Base-by-base conservation (phyloP, 2,888 invertebrate species). In the Drepana falcataria region DNA sequence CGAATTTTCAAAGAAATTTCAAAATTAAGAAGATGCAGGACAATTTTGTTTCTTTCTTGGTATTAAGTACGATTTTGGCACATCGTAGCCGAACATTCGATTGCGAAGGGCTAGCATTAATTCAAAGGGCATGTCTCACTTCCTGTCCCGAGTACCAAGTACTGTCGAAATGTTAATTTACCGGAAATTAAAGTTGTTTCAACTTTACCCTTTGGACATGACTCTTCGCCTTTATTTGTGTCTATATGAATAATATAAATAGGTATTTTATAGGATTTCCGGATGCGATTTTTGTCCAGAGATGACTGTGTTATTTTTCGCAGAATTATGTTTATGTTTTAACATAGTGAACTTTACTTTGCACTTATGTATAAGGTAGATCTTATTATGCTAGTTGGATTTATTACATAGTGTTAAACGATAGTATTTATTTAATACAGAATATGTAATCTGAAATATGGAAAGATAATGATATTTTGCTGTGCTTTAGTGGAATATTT, bases 161-260 rank as follows among this genome's bases (percentile, higher is more conserved):
- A 74, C 75, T 77, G 83, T 81, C 79, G 81, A 86, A 89, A 90
- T 89, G 87, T 80, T 87, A 88, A 90, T 90, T 84, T 75, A 75
- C 87, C 90, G 91, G 91, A 91, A 89, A 91, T 91, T 91, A 91
- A 91, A 88, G 83, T 85, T 86, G 85, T 85, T 87, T 79, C 82
- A 75, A 82, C 79, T 83, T 81, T 85, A 84, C 83, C 87, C 86
- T 85, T 87, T 82, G 75, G 71, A 73, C 75, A 74, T 67, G 73
- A 70, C 75, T 77, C 75, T 75, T 75, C 48, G 68, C 73, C 74
- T 73, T 71, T 72, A 69, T 69, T 57, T 65, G 60, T 60, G 66
- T 59, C 57, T 66, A 21, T 63, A 69, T 79, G 74, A 77, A 79
- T 78, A 72, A 73, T 68, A 67, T 59, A 75, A 69, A 53, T 35